phyloP scores from a whole-genome alignment of 2,797 vertebrate genomes.

The Australoheros facetus region DNA sequence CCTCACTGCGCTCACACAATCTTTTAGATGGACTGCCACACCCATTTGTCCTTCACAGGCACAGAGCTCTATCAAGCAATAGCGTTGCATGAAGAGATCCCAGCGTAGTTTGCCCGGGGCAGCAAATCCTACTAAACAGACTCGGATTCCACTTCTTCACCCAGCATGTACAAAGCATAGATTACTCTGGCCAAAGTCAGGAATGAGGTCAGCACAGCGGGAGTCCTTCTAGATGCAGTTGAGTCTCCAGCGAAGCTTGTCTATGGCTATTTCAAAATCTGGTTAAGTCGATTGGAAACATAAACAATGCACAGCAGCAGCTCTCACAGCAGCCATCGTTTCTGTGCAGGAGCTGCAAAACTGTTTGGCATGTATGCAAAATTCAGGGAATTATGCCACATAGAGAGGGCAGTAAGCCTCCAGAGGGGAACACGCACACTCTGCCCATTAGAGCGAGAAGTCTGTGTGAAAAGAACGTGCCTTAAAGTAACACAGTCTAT shows the following conservation, averaged over 20 bases:
- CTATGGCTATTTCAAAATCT: slow-evolving; percentile 59
- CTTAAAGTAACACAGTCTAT: slow-evolving; percentile 22
- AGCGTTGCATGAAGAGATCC: slow-evolving; percentile 51
- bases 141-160: slow-evolving; percentile 57
- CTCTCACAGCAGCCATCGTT: slow-evolving; percentile 32
- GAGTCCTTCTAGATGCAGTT: slow-evolving; percentile 64
- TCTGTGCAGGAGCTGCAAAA: slow-evolving; percentile 38
- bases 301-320: slow-evolving; percentile 55
- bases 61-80: slow-evolving; percentile 34
- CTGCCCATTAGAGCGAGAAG: slow-evolving; percentile 38
- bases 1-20: slow-evolving; percentile 27
- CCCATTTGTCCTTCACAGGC: slow-evolving; percentile 44
- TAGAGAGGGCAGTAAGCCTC: slow-evolving; percentile 32
- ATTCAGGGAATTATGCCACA: slow-evolving; percentile 38
- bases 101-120: slow-evolving; percentile 52
- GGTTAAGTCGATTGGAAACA: slow-evolving; percentile 64
- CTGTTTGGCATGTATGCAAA: slow-evolving; percentile 37
- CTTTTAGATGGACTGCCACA: slow-evolving; percentile 47
- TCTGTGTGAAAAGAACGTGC: slow-evolving; percentile 12
- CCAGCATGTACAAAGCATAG: slow-evolving; percentile 67
- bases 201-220: slow-evolving; percentile 76
- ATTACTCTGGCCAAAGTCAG: slow-evolving; percentile 69
- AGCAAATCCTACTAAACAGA: slow-evolving; percentile 51
- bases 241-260: slow-evolving; percentile 53
- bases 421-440: slow-evolving; percentile 30